These are phyloP conservation scores for Cordilura impudica DNA, from an alignment of 2,888 invertebrate genomes.

Conservation along the genomic window DNA sequence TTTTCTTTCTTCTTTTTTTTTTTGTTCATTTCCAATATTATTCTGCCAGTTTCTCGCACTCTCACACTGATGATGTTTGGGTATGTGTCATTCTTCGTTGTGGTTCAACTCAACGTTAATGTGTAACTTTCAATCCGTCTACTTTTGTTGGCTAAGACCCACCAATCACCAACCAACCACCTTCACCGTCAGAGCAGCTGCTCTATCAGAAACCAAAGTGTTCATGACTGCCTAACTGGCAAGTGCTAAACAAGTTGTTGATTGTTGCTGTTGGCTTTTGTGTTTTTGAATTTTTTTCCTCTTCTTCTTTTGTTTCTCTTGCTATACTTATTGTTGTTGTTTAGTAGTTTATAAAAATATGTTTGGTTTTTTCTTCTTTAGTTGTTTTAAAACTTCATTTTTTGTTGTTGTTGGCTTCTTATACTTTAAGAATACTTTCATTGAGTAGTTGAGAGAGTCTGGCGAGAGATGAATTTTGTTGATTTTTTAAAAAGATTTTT, in stretches of 20 bases:
- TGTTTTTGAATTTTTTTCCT: constrained; percentile 1
- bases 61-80: constrained; percentile 23
- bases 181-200: not conserved
- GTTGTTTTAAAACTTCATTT: constrained; percentile 13
- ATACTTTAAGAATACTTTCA: constrained; percentile 2
- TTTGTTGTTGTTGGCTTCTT: constrained; percentile 26
- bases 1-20: not conserved
- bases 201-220: not conserved
- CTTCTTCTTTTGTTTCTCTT: constrained; percentile 12
- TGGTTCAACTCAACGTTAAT: not conserved
- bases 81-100: not conserved
- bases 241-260: constrained; percentile 60
- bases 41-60: not conserved
- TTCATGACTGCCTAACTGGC: constrained; percentile 27
- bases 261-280: constrained; percentile 54
- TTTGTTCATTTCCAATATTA: not conserved
- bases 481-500: not conserved
- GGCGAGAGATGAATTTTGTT: not conserved
- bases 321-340: constrained; percentile 14
- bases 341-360: constrained; percentile 36
- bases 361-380: not conserved
- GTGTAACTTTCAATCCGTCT: constrained; percentile 21
- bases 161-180: not conserved
- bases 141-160: not conserved
- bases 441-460: not conserved